Percentiles rank a stretch among this genome's conserved stretches.
Conservation (phyloP, 64 coral and sea anemone species). For the Pocillopora verrucosa region DNA sequence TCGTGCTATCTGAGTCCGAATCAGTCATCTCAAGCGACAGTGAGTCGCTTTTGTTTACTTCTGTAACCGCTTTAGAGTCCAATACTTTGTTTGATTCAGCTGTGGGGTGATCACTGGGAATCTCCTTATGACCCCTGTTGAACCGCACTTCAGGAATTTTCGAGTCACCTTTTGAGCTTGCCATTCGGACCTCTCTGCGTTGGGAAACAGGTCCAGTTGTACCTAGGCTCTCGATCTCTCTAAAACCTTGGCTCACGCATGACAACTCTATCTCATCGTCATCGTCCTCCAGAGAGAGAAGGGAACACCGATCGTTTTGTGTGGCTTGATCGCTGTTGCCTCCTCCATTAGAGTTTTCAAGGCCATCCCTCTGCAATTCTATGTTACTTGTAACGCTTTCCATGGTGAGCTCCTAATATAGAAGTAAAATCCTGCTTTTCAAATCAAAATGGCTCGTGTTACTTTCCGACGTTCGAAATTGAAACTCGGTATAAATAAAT, state of each 20-base stretch:
- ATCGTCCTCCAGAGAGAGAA: not conserved
- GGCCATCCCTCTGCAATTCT: not conserved
- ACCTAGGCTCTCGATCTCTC: not conserved
- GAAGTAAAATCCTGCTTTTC: not conserved
- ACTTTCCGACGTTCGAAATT: not conserved
- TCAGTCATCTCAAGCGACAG: not conserved
- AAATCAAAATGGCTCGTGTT: not conserved
- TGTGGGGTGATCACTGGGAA: not conserved
- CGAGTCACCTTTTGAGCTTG: not conserved
- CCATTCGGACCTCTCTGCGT: not conserved
- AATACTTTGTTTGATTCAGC: not conserved
- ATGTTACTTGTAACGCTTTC: not conserved
- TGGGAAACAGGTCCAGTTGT: not conserved
- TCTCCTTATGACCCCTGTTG: no score
- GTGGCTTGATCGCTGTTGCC: not conserved
- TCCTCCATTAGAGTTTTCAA: not conserved
- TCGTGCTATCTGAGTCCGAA: not conserved
- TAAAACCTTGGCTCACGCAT: not conserved
- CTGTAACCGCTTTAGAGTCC: not conserved
- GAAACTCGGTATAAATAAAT: not conserved
- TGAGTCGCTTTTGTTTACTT: not conserved
- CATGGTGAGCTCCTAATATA: not conserved
- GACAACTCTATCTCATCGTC: not conserved
- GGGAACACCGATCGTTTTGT: no score
- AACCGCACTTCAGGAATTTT: not conserved